These are phyloP conservation scores for Margarornis squamiger DNA, from an alignment of 2,797 vertebrate species.

Conservation along the genomic window DNA sequence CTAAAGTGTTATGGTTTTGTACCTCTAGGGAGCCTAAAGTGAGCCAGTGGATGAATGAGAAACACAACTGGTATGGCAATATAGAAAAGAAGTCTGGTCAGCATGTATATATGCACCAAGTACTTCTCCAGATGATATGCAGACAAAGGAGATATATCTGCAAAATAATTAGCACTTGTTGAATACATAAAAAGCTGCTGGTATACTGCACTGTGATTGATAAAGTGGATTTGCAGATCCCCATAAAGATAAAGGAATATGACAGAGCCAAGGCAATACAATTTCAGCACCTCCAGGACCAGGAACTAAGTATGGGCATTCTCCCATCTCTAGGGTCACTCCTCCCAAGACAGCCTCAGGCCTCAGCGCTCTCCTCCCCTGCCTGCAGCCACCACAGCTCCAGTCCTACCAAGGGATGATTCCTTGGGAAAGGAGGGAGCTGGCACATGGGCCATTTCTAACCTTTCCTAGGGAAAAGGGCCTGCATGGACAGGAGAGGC, in stretches of 20 bases:
- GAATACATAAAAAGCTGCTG: background rate
- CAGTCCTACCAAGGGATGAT: background rate
- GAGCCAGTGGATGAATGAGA: background rate
- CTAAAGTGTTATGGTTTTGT: slow-evolving; percentile 50
- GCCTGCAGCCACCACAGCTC: background rate
- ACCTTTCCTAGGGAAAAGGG: background rate
- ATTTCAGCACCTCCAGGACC: background rate
- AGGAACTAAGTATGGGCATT: rapidly evolving
- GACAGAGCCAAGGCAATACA: background rate
- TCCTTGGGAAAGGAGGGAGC: background rate
- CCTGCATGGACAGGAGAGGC: background rate
- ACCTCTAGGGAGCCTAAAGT: background rate
- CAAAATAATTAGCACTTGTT: background rate
- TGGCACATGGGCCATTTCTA: background rate
- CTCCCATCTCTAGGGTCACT: background rate
- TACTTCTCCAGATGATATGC: background rate
- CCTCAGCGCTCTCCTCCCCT: background rate
- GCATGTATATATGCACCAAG: background rate
- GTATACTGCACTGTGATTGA: background rate
- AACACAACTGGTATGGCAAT: background rate
- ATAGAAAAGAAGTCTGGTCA: background rate
- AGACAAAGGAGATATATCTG: background rate
- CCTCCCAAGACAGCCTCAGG: background rate
- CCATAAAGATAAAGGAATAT: background rate
- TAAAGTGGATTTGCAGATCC: background rate